A percentile compares a stretch with the other conserved stretches of the same genome.
These are phyloP conservation scores for Antechinus stuartii DNA, from an alignment of 2,113 vertebrate species.

Conservation along the genomic window DNA sequence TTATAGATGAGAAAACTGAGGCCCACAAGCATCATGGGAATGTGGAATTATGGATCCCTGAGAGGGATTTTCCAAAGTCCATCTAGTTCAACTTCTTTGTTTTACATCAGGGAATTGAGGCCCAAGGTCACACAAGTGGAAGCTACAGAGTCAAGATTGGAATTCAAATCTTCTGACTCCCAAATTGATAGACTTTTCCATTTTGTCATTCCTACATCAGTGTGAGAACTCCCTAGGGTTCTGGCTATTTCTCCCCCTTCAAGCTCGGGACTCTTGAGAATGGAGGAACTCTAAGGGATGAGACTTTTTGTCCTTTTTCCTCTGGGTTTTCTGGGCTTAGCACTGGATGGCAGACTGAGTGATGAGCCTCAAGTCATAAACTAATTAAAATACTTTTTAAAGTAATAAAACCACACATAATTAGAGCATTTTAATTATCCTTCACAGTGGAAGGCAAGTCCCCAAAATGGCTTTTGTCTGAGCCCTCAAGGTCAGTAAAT, in stretches of 20 bases:
- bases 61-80: no score
- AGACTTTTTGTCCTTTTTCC: neutral
- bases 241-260: neutral
- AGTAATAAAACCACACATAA: neutral
- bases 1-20: neutral
- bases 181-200: neutral
- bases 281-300: neutral
- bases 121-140: neutral
- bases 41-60: no score
- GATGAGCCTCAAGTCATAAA: neutral
- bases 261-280: neutral
- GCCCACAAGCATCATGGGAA: neutral
- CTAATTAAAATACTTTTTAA: conserved; percentile 2
- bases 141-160: neutral
- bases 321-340: neutral
- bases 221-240: neutral
- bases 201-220: neutral
- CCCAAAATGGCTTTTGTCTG: conserved; percentile 25
- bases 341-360: neutral
- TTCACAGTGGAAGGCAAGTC: neutral
- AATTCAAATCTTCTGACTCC: neutral
- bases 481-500: neutral
- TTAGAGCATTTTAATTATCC: neutral
- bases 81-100: neutral
- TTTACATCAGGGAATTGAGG: neutral